Evolutionary conservation across 2,888 invertebrate genomes (phyloP), one percentile per base, ranked within the genome.

Genomic region (Onchidella celtica): DNA sequence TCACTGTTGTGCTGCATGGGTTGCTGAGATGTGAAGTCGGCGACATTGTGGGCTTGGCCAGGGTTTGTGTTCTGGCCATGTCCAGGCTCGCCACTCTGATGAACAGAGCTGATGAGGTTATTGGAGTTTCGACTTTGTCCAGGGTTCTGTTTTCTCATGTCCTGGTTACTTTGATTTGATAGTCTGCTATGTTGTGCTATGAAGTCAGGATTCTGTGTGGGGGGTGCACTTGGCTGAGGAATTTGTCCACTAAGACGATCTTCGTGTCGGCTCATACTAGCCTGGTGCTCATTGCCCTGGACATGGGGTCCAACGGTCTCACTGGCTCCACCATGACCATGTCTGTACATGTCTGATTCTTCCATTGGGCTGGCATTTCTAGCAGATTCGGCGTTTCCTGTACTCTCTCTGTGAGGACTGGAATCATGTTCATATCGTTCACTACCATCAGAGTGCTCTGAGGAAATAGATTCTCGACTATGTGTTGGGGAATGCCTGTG

Each of bases 401-500:
- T 32, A 29, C 69, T 38, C n/a, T 70, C 40, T 9, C 61, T 38
- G 11, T 78, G 69, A 32, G 29, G 9, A 59, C 40, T 59, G 27
- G 40, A 40, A 1, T 61, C 78, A 1, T 61, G 78, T 17, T 78
- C 61, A 70, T 27, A 69, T 57, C n/a, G 32, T 4, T 78, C 78
- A 69, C 78, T 70, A 4, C 38, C 72, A 36, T 73, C 73, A 3
- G 79, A 72, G 32, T 73, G 24, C 27, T 79, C 79, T 32, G 79
- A 79, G 40, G 73, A 73, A 32, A 79, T n/a, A 24, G 72, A 65
- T 6, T 79, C 79, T 63, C 55, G 70, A 32, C 72, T 59, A 21
- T 55, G 61, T 17, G 21, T 17, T 11, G 79, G 72, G 11, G 79
- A 70, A 3, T 34, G 11, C 29, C 59, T 69, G 1, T 2, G 21